Percentiles rank a stretch among this genome's conserved stretches.
phyloP scores from a whole-genome alignment of 2,888 invertebrate genomes.

The Drosophila merina region DNA sequence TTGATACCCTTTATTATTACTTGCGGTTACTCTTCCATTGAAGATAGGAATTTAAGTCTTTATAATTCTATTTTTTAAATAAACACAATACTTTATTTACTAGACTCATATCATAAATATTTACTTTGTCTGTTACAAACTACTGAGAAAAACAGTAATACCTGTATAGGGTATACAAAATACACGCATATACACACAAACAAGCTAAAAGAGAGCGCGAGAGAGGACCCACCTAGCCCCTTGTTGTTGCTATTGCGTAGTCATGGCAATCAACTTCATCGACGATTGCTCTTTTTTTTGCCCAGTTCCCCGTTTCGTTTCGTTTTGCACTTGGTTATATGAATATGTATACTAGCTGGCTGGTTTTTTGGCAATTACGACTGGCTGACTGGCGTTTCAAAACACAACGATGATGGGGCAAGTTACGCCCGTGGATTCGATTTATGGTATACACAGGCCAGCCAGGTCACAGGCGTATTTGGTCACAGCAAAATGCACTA shows the following conservation, averaged over 20 bases:
- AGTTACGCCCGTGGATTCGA: constrained; percentile 7
- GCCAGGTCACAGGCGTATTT: constrained; percentile 13
- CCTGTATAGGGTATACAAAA: constrained; percentile 37
- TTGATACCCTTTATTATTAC: not conserved
- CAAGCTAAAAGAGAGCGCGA: constrained; percentile 22
- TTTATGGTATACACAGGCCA: constrained; percentile 21
- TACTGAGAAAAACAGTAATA: not conserved
- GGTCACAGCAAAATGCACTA: constrained; percentile 25
- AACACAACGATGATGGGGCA: constrained; percentile 41
- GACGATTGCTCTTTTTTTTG: constrained; percentile 62
- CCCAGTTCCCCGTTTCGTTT: constrained; percentile 21
- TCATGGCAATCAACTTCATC: constrained; percentile 71
- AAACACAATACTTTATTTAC: too few species aligned
- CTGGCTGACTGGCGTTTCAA: constrained; percentile 32
- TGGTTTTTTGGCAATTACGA: constrained; percentile 48
- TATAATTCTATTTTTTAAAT: not conserved
- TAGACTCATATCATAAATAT: not conserved
- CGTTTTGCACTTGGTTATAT: constrained; percentile 69
- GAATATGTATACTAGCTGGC: constrained; percentile 69
- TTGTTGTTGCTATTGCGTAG: constrained; percentile 78
- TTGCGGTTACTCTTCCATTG: too few species aligned
- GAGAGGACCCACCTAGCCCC: constrained; percentile 46
- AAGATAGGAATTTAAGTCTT: not conserved
- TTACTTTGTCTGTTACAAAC: not conserved
- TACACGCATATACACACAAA: constrained; percentile 45